Percentiles rank a stretch among this genome's conserved stretches.
Evolutionary conservation across 2,888 invertebrate species (phyloP).

Genomic region (Theretra japonica): DNA sequence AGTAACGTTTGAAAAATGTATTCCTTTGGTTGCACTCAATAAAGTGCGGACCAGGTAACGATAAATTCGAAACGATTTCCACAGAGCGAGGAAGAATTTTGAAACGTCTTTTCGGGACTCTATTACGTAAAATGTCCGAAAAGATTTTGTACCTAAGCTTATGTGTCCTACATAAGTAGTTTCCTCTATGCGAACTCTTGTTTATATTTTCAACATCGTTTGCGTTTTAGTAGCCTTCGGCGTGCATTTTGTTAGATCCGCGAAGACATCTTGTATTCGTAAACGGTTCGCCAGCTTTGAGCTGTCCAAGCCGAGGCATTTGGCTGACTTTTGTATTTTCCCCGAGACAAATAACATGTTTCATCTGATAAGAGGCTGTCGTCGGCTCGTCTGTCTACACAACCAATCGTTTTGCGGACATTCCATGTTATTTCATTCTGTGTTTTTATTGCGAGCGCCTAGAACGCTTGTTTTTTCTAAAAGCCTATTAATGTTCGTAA

Average conservation of each 20-base stretch:
- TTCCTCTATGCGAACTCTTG: conserved; percentile 17
- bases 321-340: conserved; percentile 72
- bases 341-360: conserved; percentile 77
- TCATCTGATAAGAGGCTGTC: conserved; percentile 79
- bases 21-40: background rate
- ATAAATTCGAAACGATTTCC: background rate
- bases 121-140: background rate
- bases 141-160: background rate
- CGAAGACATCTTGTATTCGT: conserved; percentile 60
- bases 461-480: conserved; percentile 51
- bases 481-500: conserved; percentile 47
- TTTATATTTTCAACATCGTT: conserved; percentile 48
- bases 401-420: conserved; percentile 74
- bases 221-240: conserved; percentile 51
- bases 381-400: conserved; percentile 73
- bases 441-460: conserved; percentile 63
- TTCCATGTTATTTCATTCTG: conserved; percentile 61
- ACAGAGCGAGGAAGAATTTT: background rate
- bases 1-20: no score
- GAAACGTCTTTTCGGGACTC: background rate
- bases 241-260: conserved; percentile 56
- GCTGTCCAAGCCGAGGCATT: conserved; percentile 65
- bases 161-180: background rate
- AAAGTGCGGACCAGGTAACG: background rate
- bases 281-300: conserved; percentile 59